Base-by-base conservation (phyloP, 2,113 vertebrate species). In the Neolamprologus caudopunctatus region DNA sequence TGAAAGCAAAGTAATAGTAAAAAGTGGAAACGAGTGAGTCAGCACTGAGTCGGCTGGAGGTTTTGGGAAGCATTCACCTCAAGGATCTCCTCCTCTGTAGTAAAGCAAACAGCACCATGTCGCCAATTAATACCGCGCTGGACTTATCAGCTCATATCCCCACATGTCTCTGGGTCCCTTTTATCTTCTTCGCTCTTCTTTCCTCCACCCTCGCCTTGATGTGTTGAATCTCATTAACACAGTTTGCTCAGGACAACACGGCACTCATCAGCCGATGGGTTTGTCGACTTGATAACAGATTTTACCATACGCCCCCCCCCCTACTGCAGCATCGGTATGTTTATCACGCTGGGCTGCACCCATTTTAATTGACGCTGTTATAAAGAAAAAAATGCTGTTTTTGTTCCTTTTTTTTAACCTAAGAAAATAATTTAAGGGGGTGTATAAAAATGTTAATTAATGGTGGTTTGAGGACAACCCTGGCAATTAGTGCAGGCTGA, bases 351-450 rank as follows among this genome's bases (percentile, higher is more conserved):
- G 40, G 61, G 87, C 86, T 79, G 83, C 84, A 80, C 28, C 47
- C 40, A 4, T 83, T 93, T 93, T 93, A 95, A 93, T 94, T 94
- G 94, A 86, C 19, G 51, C 90, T 94, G 24, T 95, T 94, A 93
- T 37, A 51, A 87, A 66, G 7, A 1, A 54, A 84, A 88, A 95
- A 92, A 84, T 85, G 71, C 88, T 87, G 87, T 63, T 94, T 91
- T 92, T 85, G 85, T 84, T 91, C 63, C 19, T 81, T 82, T 93
- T 88, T 61, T 57, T 73, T 6, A 47, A 26, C 47, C 12, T 21
- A 57, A 5, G 54, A 82, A 88, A 88, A 54, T 81, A 24, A 13
- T 12, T 54, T 53, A 7, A 7, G 21, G 57, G 35, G 63, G 33
- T 33, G 31, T 79, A 55, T 80, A 12, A 90, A 10, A 92, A 95